Evolutionary conservation across 2,888 invertebrate genomes (phyloP), one percentile per base, ranked within the genome.

Genomic region (Watsonalla cultraria): DNA sequence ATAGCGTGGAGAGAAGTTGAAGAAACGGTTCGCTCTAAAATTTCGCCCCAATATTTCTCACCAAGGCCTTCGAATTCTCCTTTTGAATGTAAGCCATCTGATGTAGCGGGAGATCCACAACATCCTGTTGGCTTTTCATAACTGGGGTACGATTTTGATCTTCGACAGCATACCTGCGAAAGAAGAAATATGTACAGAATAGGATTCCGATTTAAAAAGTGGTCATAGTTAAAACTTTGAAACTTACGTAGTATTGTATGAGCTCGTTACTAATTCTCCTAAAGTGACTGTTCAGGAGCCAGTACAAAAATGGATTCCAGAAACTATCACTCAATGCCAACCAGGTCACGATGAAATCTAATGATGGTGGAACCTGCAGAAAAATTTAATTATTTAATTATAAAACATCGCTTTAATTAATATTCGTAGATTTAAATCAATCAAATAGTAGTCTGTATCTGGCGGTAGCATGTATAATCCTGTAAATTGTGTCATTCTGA

Each of bases 231-330:
- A n/a, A 7, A 8, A 7, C 39, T 42, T 39, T 42, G 9, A 45
- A 34, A 86, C 92, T 92, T 86, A 96, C 96, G 86, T 94, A 95
- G 65, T 93, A 94, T 70, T 95, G 93, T 59, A 96, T 85, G 56
- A 96, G 82, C 70, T 96, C 95, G 66, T 94, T 93, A 76, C 96
- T 95, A 67, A 96, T 94, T 65, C 96, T 92, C 69, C 96, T 92
- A 82, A 96, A 97, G 76, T 96, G 95, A 76, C 95, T 95, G 84
- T 96, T 96, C 65, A 97, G 92, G 48, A 96, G 91, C 96, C 96
- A 96, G 82, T 96, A 97, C 56, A 97, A 93, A 76, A 97, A 96
- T 1, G 96, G 96, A 83, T 97, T 96, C 96, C 96, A 96, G 79
- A 97, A 95, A 80, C 96, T 96, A 89, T 96, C 96, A 80, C 96